phyloP scores from a whole-genome alignment of 1,140 invertebrate species.

The Hormaphis cornu region DNA sequence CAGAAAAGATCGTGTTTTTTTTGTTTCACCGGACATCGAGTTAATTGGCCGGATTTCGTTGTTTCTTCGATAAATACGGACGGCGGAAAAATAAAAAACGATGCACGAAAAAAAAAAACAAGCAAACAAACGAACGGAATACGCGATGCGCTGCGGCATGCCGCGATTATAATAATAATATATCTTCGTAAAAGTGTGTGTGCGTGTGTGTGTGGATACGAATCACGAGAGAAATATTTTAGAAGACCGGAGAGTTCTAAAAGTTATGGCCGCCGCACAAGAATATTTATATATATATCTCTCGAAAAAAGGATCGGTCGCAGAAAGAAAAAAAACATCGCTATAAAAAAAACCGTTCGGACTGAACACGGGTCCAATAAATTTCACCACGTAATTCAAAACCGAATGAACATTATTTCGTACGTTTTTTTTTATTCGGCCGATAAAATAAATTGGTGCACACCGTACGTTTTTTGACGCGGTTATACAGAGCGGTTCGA shows the following conservation, averaged over 20 bases:
- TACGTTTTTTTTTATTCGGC: not conserved
- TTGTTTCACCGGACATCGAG: not conserved
- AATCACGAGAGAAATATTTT: conserved; percentile 20
- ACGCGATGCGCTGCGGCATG: too few species aligned
- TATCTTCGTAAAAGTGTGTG: not conserved
- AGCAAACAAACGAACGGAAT: too few species aligned
- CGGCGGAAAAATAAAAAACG: not conserved
- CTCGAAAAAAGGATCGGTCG: not conserved
- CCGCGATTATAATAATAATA: too few species aligned
- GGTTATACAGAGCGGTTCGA: too few species aligned
- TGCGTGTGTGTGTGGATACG: not conserved
- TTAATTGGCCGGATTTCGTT: conserved; percentile 19
- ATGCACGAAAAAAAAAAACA: conserved; percentile 1
- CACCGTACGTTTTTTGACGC: not conserved
- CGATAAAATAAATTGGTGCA: not conserved
- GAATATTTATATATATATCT: not conserved
- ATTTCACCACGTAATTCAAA: conserved; percentile 17
- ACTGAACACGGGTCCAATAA: not conserved
- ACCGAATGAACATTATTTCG: not conserved
- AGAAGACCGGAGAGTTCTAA: conserved; percentile 7
- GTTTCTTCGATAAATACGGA: not conserved
- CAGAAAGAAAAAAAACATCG: not conserved
- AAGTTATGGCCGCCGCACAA: conserved; percentile 22
- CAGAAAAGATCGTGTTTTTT: not conserved
- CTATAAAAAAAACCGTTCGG: not conserved